phyloP scores from a whole-genome alignment of 2,888 invertebrate species.

The Melipona bicolor region DNA sequence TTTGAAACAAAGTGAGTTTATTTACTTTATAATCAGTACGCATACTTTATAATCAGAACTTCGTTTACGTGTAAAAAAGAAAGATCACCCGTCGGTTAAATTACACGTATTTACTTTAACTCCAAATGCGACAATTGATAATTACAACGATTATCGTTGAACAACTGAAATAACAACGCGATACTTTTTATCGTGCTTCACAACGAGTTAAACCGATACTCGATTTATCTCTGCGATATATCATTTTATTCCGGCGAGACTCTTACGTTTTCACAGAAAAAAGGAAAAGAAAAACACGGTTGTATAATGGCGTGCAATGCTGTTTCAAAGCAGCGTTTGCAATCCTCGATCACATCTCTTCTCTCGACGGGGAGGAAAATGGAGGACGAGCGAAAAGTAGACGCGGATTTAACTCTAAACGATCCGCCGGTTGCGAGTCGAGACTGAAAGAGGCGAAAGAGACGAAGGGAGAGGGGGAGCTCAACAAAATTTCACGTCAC shows the following conservation, averaged over 20 bases:
- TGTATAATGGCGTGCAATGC: neutral
- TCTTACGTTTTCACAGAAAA: neutral
- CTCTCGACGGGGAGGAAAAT: neutral
- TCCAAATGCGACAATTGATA: too few relatives aligned
- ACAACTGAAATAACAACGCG: too few relatives aligned
- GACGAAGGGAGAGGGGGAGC: too few relatives aligned
- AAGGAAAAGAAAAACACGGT: neutral
- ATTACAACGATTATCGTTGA: too few relatives aligned
- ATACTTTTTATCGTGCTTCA: too few relatives aligned
- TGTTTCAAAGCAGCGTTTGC: neutral
- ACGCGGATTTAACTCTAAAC: neutral
- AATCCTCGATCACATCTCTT: neutral
- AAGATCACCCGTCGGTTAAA: too few relatives aligned
- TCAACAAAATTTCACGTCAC: neutral
- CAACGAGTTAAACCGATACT: neutral
- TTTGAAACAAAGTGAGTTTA: too few relatives aligned
- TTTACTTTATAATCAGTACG: too few relatives aligned
- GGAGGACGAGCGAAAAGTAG: neutral
- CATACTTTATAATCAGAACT: too few relatives aligned
- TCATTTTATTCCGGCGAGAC: neutral
- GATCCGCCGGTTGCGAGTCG: neutral
- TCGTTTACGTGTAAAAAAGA: too few relatives aligned
- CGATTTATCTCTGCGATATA: neutral
- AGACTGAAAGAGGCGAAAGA: neutral
- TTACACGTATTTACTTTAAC: too few relatives aligned